Base-by-base conservation (phyloP, 1,140 invertebrate species). In the Thaumetopoea pityocampa region DNA sequence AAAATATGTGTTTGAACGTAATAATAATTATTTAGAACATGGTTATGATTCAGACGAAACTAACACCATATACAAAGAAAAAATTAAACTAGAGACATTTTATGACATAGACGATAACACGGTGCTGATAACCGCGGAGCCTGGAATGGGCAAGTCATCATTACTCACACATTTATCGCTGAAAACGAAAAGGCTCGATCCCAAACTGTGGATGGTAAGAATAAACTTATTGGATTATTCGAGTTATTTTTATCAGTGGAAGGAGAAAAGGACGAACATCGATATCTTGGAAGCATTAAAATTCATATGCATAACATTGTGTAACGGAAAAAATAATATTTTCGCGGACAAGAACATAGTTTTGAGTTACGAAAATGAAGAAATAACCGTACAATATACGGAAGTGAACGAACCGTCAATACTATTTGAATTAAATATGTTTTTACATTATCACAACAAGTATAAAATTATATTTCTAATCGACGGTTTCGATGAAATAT, bases 111-210 rank as follows among this genome's bases (percentile, higher is more conserved):
- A 17, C 15, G 10, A 42, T 4, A 19, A 30, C 5, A 9, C 20
- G 3, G 14, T 28, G 9, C 10, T 43, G 4, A 1, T 43, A 6
- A 19, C 24, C 7, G 41, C 23, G 5, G 11, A 27, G 2, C 30
- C 41, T 1, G 41, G 41, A 9, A 43, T 43, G 32, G 41, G 41
- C 1, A 43, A 43, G 10, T 43, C 41, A 9, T 34, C 41, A 11
- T 18, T 43, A 9, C 32, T 43, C 1, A 43, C 30, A 11, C 32
- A 43, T 26, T 15, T 43, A 6, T 43, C 41, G 3, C 7, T 35
- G 1, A 15, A 35, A 35, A 35, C 32, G 1, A 43, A 35, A 27
- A 10, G 28, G 5, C 3, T 4, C 0, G 5, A 28, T 14, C 14
- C 15, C 5, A 5, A 14, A 8, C 2, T 28, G 6, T 43, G 41